Evolutionary conservation across 2,888 invertebrate genomes (phyloP).

Genomic region (Choristoneura rosaceana): DNA sequence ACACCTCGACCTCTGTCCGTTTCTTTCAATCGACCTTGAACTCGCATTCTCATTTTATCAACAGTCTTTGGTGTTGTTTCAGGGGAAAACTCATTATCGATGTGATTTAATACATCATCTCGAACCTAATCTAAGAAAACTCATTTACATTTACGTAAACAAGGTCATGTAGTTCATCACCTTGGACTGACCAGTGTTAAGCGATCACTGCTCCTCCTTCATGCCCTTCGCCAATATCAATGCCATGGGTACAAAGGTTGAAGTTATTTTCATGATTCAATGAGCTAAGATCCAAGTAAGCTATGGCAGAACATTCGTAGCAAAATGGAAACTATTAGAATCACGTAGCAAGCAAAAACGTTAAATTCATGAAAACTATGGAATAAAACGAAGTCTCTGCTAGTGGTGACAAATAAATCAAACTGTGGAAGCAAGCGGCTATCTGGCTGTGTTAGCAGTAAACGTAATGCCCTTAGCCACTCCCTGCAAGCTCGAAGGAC

Average conservation of each 20-base stretch:
- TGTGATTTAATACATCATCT: constrained; percentile 24
- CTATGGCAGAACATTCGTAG: not conserved
- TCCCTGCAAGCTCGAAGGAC: constrained; percentile 45
- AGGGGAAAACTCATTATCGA: constrained; percentile 14
- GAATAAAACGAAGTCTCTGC: constrained; percentile 1
- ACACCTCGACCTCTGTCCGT: not conserved
- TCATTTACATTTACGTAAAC: constrained; percentile 6
- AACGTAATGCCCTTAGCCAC: constrained; percentile 33
- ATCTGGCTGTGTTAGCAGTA: constrained; percentile 24
- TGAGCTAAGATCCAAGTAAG: not conserved
- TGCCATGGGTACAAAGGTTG: constrained; percentile 8
- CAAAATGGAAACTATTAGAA: not conserved
- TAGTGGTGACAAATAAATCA: constrained; percentile 26
- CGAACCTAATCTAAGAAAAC: constrained; percentile 16
- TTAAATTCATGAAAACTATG: not conserved
- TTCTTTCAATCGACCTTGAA: not conserved
- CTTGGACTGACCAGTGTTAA: constrained; percentile 30
- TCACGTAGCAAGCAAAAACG: not conserved
- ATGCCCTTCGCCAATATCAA: constrained; percentile 36
- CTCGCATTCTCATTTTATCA: not conserved
- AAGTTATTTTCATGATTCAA: constrained; percentile 1
- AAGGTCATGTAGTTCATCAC: constrained; percentile 27
- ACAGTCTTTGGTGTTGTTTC: not conserved
- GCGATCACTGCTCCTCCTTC: constrained; percentile 19
- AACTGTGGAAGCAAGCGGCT: constrained; percentile 26